phyloP scores from a whole-genome alignment of 2,113 vertebrate genomes.

The Australoheros scitulus region DNA sequence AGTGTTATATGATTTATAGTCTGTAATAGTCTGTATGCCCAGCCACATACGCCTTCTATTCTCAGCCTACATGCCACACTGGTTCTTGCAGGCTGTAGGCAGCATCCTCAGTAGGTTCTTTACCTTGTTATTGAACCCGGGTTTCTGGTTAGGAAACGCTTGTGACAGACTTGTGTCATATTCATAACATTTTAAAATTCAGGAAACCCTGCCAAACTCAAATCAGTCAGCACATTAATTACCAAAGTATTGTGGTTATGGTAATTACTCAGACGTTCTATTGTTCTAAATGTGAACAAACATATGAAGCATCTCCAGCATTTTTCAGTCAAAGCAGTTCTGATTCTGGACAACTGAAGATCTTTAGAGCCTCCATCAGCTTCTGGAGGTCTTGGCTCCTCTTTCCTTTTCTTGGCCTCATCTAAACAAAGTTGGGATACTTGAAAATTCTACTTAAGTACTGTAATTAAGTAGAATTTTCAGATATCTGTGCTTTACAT shows the following conservation, averaged over 20 bases:
- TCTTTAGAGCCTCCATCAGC: background rate
- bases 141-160: too few species aligned
- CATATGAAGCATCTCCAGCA: background rate
- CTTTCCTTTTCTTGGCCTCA: background rate
- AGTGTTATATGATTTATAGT: fast-evolving
- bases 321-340: background rate
- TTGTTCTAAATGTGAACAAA: background rate
- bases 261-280: background rate
- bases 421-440: too few species aligned
- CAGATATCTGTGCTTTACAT: too few species aligned
- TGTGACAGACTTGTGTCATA: too few species aligned
- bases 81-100: too few species aligned
- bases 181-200: too few species aligned
- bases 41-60: too few species aligned
- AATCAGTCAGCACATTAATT: background rate
- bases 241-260: fast-evolving
- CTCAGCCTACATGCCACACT: too few species aligned
- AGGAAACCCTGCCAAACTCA: background rate
- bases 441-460: too few species aligned
- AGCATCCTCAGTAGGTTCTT: too few species aligned
- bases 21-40: background rate
- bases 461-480: too few species aligned
- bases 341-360: background rate
- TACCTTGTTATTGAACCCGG: too few species aligned
- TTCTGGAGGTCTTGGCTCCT: background rate